Conservation (phyloP, 37 sponge, comb jelly and placozoan genomes). For the Aplysina aerophoba region DNA sequence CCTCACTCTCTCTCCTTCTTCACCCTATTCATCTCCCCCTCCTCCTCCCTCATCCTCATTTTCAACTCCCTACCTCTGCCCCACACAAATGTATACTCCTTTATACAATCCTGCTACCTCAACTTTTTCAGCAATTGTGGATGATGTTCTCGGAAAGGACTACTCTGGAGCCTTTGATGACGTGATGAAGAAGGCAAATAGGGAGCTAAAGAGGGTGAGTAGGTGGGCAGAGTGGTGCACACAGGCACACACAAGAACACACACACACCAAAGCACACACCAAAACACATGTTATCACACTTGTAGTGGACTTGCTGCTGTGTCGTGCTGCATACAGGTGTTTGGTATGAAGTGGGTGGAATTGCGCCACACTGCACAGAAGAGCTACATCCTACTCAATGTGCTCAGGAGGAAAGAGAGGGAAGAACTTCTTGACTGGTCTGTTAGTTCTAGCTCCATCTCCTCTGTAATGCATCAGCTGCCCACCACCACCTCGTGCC, state of each 20-base stretch:
- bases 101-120: too few species aligned
- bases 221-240: neutral
- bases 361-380: constrained; percentile 2
- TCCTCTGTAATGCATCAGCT: neutral
- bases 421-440: constrained; percentile 26
- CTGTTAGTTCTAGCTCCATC: neutral
- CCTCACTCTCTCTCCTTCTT: neutral
- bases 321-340: constrained; percentile 38
- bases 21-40: too few species aligned
- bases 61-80: too few species aligned
- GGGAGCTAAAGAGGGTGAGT: constrained; percentile 41
- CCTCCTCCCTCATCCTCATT: too few species aligned
- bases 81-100: too few species aligned
- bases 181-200: constrained; percentile 44
- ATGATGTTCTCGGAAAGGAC: constrained; percentile 34
- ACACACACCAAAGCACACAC: neutral
- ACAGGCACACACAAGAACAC: neutral
- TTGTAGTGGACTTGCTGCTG: neutral
- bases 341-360: constrained; percentile 67
- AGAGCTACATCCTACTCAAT: constrained; percentile 57
- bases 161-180: constrained; percentile 32
- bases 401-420: constrained; percentile 26
- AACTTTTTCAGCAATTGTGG: constrained; percentile 46
- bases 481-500: neutral
- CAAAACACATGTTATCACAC: neutral